phyloP scores from a whole-genome alignment of 2,888 invertebrate genomes.

The Limenitis camilla region DNA sequence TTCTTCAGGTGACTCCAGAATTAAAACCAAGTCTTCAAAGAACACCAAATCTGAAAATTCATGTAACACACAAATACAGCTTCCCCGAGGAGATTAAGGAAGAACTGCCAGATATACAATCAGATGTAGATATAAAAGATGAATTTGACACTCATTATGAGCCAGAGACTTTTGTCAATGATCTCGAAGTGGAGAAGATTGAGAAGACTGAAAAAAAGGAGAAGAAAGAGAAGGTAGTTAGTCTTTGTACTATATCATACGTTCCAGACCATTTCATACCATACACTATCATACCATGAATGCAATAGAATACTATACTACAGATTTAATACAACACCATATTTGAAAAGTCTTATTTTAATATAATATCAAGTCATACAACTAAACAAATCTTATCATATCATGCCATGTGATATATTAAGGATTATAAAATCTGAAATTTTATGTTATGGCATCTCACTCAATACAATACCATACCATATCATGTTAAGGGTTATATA shows the following conservation, averaged over 20 bases:
- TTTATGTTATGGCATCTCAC: too few relatives aligned
- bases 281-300: too few relatives aligned
- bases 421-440: too few relatives aligned
- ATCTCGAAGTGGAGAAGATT: slow-evolving; percentile 28
- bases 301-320: too few relatives aligned
- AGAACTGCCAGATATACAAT: slow-evolving; percentile 14
- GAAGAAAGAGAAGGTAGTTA: slow-evolving; percentile 3
- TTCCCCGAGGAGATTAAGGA: slow-evolving; percentile 22
- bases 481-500: too few relatives aligned
- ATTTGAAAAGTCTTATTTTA: too few relatives aligned
- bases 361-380: too few relatives aligned
- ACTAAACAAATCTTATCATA: too few relatives aligned
- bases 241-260: not conserved
- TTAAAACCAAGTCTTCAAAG: not conserved
- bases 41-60: slow-evolving; percentile 14
- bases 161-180: slow-evolving; percentile 45
- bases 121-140: slow-evolving; percentile 26
- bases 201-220: slow-evolving; percentile 18
- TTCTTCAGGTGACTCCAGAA: slow-evolving; percentile 10
- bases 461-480: too few relatives aligned
- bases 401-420: too few relatives aligned
- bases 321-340: too few relatives aligned
- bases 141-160: slow-evolving; percentile 39
- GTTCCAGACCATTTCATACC: not conserved
- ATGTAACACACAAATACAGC: slow-evolving; percentile 6